Conservation (phyloP, 2,113 vertebrate species). For the Setophaga petechia region DNA sequence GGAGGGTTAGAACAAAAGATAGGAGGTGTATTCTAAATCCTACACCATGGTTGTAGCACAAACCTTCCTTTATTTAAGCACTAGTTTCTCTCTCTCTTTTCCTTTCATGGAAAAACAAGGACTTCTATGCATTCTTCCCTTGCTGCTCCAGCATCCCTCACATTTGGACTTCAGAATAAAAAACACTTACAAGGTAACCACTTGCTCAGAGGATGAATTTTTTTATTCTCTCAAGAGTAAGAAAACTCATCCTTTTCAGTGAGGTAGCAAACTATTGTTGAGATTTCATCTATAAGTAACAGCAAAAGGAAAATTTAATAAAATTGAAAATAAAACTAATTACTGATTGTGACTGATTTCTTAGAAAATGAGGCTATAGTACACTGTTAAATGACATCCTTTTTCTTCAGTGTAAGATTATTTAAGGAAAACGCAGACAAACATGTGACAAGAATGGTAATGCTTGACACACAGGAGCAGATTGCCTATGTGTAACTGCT, state of each 20-base stretch:
- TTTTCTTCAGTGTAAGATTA: not conserved
- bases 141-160: not conserved
- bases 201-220: not conserved
- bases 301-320: not conserved
- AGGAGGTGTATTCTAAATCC: not conserved
- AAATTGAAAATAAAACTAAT: not conserved
- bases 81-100: not conserved
- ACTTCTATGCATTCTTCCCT: accelerated
- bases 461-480: not conserved
- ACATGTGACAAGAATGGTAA: not conserved
- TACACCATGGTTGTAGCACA: not conserved
- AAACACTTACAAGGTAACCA: not conserved
- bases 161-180: not conserved
- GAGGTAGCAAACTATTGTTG: not conserved
- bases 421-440: not conserved
- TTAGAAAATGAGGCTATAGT: not conserved
- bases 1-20: not conserved
- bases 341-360: not conserved
- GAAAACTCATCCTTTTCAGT: not conserved
- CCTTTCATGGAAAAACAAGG: not conserved
- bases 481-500: not conserved
- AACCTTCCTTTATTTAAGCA: not conserved
- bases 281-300: not conserved
- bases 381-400: not conserved
- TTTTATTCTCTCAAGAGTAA: not conserved